Evolutionary conservation across 2,113 vertebrate species (phyloP), one percentile per base, ranked within the genome.

Genomic region (Nothobranchius kuhntae): DNA sequence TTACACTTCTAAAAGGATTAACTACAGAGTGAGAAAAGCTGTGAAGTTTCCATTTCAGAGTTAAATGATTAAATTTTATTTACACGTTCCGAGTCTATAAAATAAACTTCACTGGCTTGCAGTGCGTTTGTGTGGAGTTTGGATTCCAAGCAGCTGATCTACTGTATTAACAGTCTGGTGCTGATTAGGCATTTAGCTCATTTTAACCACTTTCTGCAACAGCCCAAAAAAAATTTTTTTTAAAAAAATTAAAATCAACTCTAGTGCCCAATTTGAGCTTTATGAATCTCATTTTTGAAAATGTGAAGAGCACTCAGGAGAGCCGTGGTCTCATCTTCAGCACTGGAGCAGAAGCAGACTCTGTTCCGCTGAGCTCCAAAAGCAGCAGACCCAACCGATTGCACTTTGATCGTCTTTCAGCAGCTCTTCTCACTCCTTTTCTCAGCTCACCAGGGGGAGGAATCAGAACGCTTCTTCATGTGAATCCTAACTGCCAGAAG

Each of bases 381-480:
- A 67, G 74, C 83, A 74, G 78, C 66, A 75, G 80, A 80, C 77
- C 66, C 13, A n/a, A 85, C 88, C 78, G 55, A 88, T 85, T 75
- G 58, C 57, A 72, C 71, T 86, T 83, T 86, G 82, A 87, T 89
- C 70, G 54, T 55, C 67, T 80, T 78, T 60, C 40, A 47, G 74
- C 61, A 11, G 60, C 73, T 68, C 73, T 71, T 48, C 53, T 68
- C 74, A 63, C 77, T 81, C 73, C 73, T 66, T 63, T 42, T 61
- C 68, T 78, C 68, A 64, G 67, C 77, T 74, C 75, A 85, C 61
- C 17, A n/a, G 77, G 71, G 74, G 70, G 61, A 44, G 61, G 47
- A 74, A 75, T 38, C 59, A 40, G 51, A 57, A 67, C 80, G 61
- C 74, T 80, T 75, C 82, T 86, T 86, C 73, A 72, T 84, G 67